These are phyloP conservation scores for Oligia fasciuncula DNA, from an alignment of 2,888 invertebrate species.

Conservation along the genomic window DNA sequence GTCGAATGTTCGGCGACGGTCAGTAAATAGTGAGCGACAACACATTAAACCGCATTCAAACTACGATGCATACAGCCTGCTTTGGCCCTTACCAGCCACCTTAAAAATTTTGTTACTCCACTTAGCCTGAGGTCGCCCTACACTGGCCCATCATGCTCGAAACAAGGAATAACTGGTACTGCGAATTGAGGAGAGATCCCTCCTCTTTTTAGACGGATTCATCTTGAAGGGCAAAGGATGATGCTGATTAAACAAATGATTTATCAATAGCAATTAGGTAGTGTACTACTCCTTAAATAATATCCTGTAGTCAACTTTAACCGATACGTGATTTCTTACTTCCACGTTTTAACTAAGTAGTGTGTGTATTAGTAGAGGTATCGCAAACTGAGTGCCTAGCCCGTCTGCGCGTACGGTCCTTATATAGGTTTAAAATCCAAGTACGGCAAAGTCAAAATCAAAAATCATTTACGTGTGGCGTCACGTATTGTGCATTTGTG, in stretches of 20 bases:
- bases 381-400: background rate
- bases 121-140: background rate
- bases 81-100: background rate
- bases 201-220: conserved; percentile 13
- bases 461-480: no score
- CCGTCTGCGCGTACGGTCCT: background rate
- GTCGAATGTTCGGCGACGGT: no score
- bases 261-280: conserved; percentile 27
- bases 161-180: background rate
- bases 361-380: background rate
- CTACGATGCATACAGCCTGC: background rate
- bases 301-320: conserved; percentile 42
- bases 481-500: no score
- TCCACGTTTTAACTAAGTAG: conserved; percentile 32
- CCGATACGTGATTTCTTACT: conserved; percentile 37
- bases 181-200: conserved; percentile 3
- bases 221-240: conserved; percentile 46
- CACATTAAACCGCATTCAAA: background rate
- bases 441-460: background rate
- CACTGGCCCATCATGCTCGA: background rate
- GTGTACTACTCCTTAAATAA: conserved; percentile 17
- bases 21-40: background rate
- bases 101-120: background rate
- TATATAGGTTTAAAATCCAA: background rate
- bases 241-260: conserved; percentile 30